phyloP scores from a whole-genome alignment of 1,140 invertebrate species.

The Hyphantria cunea region DNA sequence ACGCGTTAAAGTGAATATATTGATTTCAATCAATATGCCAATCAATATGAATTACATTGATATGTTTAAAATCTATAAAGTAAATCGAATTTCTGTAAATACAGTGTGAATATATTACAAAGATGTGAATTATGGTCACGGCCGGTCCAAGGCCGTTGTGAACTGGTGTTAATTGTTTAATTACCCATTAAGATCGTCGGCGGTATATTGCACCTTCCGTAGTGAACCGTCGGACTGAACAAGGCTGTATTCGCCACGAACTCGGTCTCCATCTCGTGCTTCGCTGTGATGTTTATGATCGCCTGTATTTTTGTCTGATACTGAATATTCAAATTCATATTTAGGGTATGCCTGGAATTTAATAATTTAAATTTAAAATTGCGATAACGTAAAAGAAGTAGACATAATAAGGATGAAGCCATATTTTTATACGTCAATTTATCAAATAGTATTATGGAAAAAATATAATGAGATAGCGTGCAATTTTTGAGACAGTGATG shows the following conservation, averaged over 20 bases:
- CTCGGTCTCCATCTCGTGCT: slow-evolving; percentile 79
- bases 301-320: slow-evolving; percentile 81
- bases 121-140: slow-evolving; percentile 14
- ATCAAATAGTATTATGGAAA: too few species aligned
- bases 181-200: slow-evolving; percentile 69
- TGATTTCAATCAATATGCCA: neutral
- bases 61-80: slow-evolving; percentile 7
- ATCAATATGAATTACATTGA: neutral
- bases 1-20: neutral
- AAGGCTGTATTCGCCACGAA: slow-evolving; percentile 85
- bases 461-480: too few species aligned
- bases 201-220: slow-evolving; percentile 81
- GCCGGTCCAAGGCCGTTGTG: slow-evolving; percentile 4
- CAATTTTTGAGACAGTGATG: too few species aligned
- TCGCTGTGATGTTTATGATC: slow-evolving; percentile 82
- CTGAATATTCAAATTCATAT: slow-evolving; percentile 82
- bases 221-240: slow-evolving; percentile 86
- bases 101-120: neutral
- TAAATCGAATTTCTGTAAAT: slow-evolving; percentile 7
- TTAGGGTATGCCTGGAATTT: slow-evolving; percentile 75
- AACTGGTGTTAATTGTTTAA: slow-evolving; percentile 22
- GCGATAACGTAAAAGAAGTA: too few species aligned
- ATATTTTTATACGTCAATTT: too few species aligned
- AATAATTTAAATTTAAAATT: neutral
- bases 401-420: too few species aligned